A percentile compares a stretch with the other conserved stretches of the same genome.
These are phyloP conservation scores for Cyanistes caeruleus DNA, from an alignment of 2,113 vertebrate species.

Conservation along the genomic window DNA sequence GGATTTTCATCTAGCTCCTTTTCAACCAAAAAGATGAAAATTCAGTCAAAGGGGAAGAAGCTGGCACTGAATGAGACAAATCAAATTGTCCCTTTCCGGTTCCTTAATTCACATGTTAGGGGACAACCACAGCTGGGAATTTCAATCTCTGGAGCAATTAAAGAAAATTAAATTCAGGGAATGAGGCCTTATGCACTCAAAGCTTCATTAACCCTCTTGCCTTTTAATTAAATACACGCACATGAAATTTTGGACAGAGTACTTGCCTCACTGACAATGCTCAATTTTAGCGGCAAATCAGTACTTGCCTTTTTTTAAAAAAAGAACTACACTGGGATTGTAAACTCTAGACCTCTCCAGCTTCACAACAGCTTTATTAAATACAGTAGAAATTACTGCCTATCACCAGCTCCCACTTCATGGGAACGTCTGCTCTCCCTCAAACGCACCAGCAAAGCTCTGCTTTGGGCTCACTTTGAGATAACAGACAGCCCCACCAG, in stretches of 20 bases:
- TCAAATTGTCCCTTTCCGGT: not conserved
- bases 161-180: slow-evolving; percentile 70
- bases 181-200: slow-evolving; percentile 68
- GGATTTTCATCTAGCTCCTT: not conserved
- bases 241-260: slow-evolving; percentile 33
- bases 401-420: not conserved
- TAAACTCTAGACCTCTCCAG: not conserved
- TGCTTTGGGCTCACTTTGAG: not conserved
- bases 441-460: not conserved
- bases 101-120: slow-evolving; percentile 46
- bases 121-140: slow-evolving; percentile 45
- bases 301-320: not conserved
- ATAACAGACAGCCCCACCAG: not conserved
- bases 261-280: not conserved
- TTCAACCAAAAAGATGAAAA: not conserved
- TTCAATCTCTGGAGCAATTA: slow-evolving; percentile 71
- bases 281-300: not conserved
- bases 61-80: not conserved
- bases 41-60: not conserved
- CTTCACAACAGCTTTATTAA: not conserved
- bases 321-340: not conserved
- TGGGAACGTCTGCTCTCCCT: not conserved
- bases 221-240: slow-evolving; percentile 72
- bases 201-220: slow-evolving; percentile 70
- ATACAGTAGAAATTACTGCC: not conserved